Percentiles rank a stretch among this genome's conserved stretches.
Conservation (phyloP, 2,888 invertebrate genomes). For the Drosophila demipolita region DNA sequence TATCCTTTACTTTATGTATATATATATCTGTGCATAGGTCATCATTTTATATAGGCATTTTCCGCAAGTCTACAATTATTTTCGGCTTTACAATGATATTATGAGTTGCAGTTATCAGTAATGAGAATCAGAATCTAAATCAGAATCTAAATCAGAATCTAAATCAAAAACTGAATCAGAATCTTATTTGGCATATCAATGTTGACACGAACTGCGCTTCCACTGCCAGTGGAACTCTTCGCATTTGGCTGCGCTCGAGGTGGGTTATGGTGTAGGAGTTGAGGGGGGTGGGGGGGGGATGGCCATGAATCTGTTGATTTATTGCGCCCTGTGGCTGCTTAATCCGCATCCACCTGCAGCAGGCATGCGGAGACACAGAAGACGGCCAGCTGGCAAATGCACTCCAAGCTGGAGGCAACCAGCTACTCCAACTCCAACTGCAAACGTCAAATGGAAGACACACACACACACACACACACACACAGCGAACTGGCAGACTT, state of each 20-base stretch:
- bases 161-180: constrained; percentile 2
- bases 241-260: constrained; percentile 62
- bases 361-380: background rate
- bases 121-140: constrained; percentile 40
- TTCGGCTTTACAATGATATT: constrained; percentile 1
- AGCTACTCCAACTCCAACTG: constrained; percentile 13
- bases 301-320: constrained; percentile 71
- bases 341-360: constrained; percentile 54
- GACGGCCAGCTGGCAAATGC: constrained; percentile 39
- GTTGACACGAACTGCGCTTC: constrained; percentile 52
- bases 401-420: background rate
- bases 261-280: background rate
- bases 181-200: constrained; percentile 54
- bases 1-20: background rate
- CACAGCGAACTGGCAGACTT: constrained; percentile 4
- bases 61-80: background rate
- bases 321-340: constrained; percentile 51
- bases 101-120: constrained; percentile 11
- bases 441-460: constrained; percentile 11
- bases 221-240: constrained; percentile 33
- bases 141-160: constrained; percentile 5
- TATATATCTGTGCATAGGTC: background rate
- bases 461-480: background rate
- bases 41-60: background rate
- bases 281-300: constrained; percentile 1